Evolutionary conservation across 2,888 invertebrate species (phyloP).

Genomic region (Pogonocherus hispidulus): DNA sequence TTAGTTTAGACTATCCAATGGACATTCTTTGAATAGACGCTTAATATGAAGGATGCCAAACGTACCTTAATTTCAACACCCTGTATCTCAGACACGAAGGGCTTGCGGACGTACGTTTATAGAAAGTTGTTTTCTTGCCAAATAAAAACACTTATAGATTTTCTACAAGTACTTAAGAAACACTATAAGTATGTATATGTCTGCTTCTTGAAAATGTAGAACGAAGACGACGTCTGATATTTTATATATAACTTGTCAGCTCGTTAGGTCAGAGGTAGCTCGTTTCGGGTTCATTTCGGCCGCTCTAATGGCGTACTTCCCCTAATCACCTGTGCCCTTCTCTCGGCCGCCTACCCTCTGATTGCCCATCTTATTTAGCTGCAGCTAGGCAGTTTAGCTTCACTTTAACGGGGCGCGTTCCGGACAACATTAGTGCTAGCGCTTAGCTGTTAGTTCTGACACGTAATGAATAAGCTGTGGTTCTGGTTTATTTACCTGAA

Average conservation of each 20-base stretch:
- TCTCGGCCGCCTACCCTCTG: not conserved
- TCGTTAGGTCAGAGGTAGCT: not conserved
- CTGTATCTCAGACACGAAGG: too few relatives aligned
- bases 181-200: too few relatives aligned
- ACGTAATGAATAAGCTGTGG: not conserved
- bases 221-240: not conserved
- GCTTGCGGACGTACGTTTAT: too few relatives aligned
- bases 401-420: not conserved
- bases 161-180: too few relatives aligned
- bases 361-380: conserved; percentile 3
- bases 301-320: conserved; percentile 13
- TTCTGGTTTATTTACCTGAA: not conserved
- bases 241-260: not conserved
- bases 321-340: conserved; percentile 6
- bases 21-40: too few relatives aligned
- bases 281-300: conserved; percentile 2
- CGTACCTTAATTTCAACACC: too few relatives aligned
- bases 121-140: too few relatives aligned
- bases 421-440: not conserved
- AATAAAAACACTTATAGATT: too few relatives aligned
- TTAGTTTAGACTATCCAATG: too few relatives aligned
- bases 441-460: too few relatives aligned
- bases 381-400: not conserved
- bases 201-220: too few relatives aligned
- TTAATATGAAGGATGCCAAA: too few relatives aligned